These are phyloP conservation scores for Steinernema feltiae DNA, from an alignment of 1,140 invertebrate genomes.

Conservation along the genomic window DNA sequence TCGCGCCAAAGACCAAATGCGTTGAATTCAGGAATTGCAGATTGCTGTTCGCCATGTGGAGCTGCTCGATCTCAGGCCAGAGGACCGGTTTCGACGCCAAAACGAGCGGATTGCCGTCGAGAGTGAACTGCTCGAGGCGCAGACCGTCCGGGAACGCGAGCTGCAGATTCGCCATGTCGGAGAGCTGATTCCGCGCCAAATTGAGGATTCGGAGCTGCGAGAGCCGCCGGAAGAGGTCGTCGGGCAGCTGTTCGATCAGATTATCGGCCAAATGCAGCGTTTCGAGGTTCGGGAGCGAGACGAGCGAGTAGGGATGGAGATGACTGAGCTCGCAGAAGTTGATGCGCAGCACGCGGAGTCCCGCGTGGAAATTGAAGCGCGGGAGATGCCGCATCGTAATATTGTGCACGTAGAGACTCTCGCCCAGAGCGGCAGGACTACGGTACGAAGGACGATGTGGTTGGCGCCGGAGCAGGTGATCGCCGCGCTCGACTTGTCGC, in stretches of 20 bases:
- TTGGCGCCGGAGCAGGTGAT: not conserved
- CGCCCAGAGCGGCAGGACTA: not conserved
- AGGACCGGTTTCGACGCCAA: slow-evolving; percentile 23
- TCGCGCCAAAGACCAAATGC: slow-evolving; percentile 5
- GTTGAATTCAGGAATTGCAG: slow-evolving; percentile 25
- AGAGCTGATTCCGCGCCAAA: slow-evolving; percentile 21
- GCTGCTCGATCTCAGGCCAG: slow-evolving; percentile 24
- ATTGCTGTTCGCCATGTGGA: slow-evolving; percentile 24
- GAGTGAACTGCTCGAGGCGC: slow-evolving; percentile 27
- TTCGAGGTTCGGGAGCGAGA: not conserved
- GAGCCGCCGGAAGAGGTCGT: not conserved
- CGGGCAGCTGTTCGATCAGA: not conserved
- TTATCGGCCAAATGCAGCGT: not conserved
- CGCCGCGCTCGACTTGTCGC: slow-evolving; percentile 6
- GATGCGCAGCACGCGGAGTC: slow-evolving; percentile 6
- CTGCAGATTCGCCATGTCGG: slow-evolving; percentile 18
- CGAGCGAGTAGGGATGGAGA: not conserved
- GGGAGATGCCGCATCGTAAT: not conserved
- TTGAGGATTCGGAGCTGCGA: slow-evolving; percentile 28
- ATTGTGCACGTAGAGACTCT: slow-evolving; percentile 4
- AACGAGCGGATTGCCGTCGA: slow-evolving; percentile 27
- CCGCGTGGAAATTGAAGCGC: not conserved
- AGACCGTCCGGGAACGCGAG: slow-evolving; percentile 24
- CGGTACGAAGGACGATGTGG: not conserved
- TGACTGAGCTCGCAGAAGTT: slow-evolving; percentile 1